Evolutionary conservation across 2,888 invertebrate genomes (phyloP).

Genomic region (Sesia bembeciformis): DNA sequence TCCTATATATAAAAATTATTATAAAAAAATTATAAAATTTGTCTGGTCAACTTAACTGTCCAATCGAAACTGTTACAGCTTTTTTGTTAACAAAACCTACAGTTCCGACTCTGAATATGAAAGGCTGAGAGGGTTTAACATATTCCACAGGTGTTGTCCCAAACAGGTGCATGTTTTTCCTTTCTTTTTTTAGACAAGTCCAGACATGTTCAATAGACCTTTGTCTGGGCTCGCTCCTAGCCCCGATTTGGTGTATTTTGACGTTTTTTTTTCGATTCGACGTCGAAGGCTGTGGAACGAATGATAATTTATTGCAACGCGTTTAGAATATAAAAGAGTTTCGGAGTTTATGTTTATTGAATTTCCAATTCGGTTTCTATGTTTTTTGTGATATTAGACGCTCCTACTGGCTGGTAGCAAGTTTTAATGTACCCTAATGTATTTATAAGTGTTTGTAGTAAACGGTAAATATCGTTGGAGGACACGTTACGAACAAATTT

Average conservation of each 20-base stretch:
- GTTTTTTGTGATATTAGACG: background rate
- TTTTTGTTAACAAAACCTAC: background rate
- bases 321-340: slow-evolving; percentile 24
- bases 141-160: slow-evolving; percentile 50
- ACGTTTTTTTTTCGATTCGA: slow-evolving; percentile 24
- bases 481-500: too few species aligned
- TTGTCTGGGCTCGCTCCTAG: slow-evolving; percentile 45
- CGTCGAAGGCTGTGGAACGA: slow-evolving; percentile 27
- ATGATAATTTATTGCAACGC: slow-evolving; percentile 51
- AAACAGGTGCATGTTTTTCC: slow-evolving; percentile 47
- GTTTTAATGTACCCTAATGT: background rate
- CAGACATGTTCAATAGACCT: slow-evolving; percentile 58
- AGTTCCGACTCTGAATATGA: background rate
- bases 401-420: background rate
- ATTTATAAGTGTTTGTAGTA: background rate
- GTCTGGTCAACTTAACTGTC: background rate
- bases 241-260: slow-evolving; percentile 41
- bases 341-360: slow-evolving; percentile 10
- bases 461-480: background rate
- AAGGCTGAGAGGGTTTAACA: background rate
- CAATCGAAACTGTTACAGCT: background rate
- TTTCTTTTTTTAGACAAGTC: slow-evolving; percentile 37
- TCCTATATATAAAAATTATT: too few species aligned
- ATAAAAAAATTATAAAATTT: too few species aligned
- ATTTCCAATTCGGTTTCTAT: slow-evolving; percentile 11